Conservation (phyloP, 2,113 vertebrate genomes). For the Hippolais icterina region DNA sequence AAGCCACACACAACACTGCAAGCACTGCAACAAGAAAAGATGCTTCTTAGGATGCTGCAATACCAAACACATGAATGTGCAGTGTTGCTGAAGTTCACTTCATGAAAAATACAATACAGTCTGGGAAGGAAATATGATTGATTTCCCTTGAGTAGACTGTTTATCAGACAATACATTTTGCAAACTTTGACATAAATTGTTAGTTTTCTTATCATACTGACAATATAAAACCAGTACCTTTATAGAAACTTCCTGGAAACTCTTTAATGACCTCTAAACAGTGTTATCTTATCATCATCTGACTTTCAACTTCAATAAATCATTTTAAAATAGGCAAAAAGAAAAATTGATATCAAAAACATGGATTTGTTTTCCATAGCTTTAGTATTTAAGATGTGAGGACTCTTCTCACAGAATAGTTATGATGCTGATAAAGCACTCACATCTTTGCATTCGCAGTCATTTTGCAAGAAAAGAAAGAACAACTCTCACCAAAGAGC, state of each 20-base stretch:
- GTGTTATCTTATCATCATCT: slow-evolving; percentile 81
- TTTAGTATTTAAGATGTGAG: slow-evolving; percentile 56
- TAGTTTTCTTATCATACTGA: slow-evolving; percentile 78
- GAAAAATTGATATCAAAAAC: slow-evolving; percentile 73
- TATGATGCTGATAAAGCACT: slow-evolving; percentile 60
- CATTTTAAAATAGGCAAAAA: slow-evolving; percentile 77
- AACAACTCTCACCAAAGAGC: neutral
- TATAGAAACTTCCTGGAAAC: slow-evolving; percentile 76
- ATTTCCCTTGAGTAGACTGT: slow-evolving; percentile 75
- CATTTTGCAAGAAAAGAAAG: slow-evolving; percentile 29
- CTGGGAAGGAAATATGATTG: slow-evolving; percentile 75
- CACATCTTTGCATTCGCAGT: neutral
- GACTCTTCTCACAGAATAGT: slow-evolving; percentile 30
- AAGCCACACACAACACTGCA: neutral
- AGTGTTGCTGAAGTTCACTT: slow-evolving; percentile 76
- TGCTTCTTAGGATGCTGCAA: slow-evolving; percentile 38
- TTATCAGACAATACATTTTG: slow-evolving; percentile 83
- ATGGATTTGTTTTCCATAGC: slow-evolving; percentile 74
- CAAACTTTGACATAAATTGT: slow-evolving; percentile 84
- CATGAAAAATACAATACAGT: slow-evolving; percentile 78
- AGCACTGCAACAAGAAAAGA: neutral
- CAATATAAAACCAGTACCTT: slow-evolving; percentile 71
- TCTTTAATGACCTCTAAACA: slow-evolving; percentile 85
- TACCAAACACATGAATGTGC: slow-evolving; percentile 49
- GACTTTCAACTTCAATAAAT: slow-evolving; percentile 79